Base-by-base conservation (phyloP, 1,140 invertebrate genomes). In the Macrobrachium rosenbergii region DNA sequence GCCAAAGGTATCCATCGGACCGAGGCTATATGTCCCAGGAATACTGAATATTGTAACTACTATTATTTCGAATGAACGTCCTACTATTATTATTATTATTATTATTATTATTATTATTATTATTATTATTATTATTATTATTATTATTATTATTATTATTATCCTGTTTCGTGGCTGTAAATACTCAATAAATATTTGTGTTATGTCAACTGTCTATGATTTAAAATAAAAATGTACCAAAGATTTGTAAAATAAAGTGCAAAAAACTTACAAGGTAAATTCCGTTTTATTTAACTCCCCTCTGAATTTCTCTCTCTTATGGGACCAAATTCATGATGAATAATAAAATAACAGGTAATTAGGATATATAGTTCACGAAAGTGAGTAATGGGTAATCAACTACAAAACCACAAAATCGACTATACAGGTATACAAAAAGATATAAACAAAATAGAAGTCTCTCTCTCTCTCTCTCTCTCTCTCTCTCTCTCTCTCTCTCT, bases 161-260 rank as follows among this genome's bases (percentile, higher is more conserved):
- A 72, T 72, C 69, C n/a, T 37, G 5, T 23, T n/a, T 72, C 69
- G 16, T 23, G 23, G 69, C 23, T 72, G 69, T 72, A 72, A 72
- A 72, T 72, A 72, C 69, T 72, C 69, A 72, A 43, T 28, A 11
- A 72, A 72, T 72, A 52, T 52, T 52, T 52, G 52, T 52, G 52
- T 52, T 72, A 72, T 72, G 37, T 72, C 37, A 43, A 72, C n/a
- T 72, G 69, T 72, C 23, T 72, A 72, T 72, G 37, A 43, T 72
- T 72, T 28, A 72, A 43, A 43, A 23, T 72, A 43, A 72, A n/a
- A 52, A 52, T 17, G 23, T 72, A 72, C 69, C 69, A 72, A 72
- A 72, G 69, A 72, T 72, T 72, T 72, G 69, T 72, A 72, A 72
- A 37, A 52, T 52, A 52, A 52, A 52, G 52, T 52, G 52, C 52